phyloP scores from a whole-genome alignment of 2,888 invertebrate species.

The Willowsia nigromaculata region DNA sequence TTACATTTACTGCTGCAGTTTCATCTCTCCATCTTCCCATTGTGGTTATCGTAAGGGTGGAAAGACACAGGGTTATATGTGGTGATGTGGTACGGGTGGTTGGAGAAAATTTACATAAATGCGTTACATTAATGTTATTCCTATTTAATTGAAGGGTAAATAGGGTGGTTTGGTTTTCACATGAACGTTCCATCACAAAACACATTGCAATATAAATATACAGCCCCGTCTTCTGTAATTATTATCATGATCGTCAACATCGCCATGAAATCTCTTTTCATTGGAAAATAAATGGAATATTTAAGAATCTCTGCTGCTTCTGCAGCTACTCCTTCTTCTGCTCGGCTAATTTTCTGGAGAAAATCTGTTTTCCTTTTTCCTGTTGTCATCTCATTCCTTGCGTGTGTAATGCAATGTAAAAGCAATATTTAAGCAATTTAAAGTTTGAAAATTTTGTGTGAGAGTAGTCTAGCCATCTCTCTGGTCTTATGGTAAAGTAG shows the following conservation, averaged over 20 bases:
- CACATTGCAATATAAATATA: not conserved
- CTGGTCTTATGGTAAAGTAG: not conserved
- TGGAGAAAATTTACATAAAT: slow-evolving; percentile 58
- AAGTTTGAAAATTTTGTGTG: not conserved
- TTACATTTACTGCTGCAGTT: slow-evolving; percentile 11
- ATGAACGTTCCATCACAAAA: not conserved
- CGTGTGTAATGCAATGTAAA: not conserved
- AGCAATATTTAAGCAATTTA: slow-evolving; percentile 32
- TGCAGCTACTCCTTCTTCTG: no score
- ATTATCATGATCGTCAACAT: no score
- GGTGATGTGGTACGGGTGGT: slow-evolving; percentile 15
- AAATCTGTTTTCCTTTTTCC: slow-evolving; percentile 8
- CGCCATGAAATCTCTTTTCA: slow-evolving; percentile 17
- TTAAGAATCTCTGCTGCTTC: not conserved
- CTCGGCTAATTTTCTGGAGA: slow-evolving; percentile 29
- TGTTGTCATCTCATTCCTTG: not conserved
- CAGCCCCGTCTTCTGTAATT: not conserved
- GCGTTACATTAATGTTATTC: slow-evolving; percentile 45
- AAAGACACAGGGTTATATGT: not conserved
- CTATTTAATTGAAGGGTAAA: slow-evolving; percentile 43
- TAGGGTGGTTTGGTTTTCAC: slow-evolving; percentile 29
- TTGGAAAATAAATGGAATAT: slow-evolving; percentile 50
- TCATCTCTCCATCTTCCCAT: not conserved
- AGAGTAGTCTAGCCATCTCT: no score
- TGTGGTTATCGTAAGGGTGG: not conserved